Percentiles rank a stretch among this genome's conserved stretches.
phyloP scores from a whole-genome alignment of 2,797 vertebrate genomes.

The Manis javanica region DNA sequence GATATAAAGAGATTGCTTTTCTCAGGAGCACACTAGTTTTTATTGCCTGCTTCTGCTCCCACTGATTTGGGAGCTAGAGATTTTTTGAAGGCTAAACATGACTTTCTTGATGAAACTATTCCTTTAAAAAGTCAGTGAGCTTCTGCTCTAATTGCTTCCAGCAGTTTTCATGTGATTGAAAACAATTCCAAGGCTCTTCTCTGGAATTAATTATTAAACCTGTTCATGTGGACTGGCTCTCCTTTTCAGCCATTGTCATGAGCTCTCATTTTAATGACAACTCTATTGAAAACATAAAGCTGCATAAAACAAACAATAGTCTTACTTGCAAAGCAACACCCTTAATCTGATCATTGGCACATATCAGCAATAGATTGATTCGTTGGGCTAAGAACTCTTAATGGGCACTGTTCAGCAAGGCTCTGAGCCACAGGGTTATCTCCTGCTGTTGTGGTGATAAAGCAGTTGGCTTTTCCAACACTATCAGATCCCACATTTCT shows the following conservation, averaged over 20 bases:
- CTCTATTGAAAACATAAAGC: neutral
- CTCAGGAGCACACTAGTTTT: neutral
- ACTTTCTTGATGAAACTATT: neutral
- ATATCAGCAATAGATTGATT: neutral
- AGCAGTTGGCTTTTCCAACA: neutral
- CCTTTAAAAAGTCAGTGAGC: neutral
- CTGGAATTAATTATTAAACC: neutral
- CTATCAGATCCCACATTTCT: neutral
- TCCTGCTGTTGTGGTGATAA: neutral
- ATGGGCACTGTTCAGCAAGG: neutral
- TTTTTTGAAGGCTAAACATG: neutral
- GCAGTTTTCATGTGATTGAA: neutral
- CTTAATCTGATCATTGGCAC: neutral
- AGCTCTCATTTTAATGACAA: neutral
- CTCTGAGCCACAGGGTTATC: neutral
- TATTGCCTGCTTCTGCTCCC: neutral
- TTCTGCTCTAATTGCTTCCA: neutral
- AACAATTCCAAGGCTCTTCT: neutral
- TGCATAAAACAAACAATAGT: neutral
- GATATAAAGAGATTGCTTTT: constrained; percentile 12
- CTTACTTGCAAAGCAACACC: neutral
- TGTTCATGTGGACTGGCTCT: neutral
- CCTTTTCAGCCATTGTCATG: neutral
- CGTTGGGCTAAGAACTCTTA: neutral
- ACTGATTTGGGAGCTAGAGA: neutral